Conservation (phyloP, 64 coral and sea anemone species). For the Exaiptasia diaphana region DNA sequence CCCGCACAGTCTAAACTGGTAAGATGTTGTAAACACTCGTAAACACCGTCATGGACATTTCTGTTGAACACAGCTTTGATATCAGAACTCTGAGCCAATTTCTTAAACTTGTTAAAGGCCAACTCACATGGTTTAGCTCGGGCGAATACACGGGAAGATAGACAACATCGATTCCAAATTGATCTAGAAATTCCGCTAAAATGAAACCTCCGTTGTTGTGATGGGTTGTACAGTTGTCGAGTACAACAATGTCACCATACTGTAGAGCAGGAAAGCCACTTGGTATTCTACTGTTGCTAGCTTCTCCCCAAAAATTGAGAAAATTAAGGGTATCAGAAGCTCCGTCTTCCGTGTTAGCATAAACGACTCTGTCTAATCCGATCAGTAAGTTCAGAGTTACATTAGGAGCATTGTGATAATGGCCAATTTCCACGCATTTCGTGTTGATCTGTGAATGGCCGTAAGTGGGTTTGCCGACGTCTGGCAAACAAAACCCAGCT, state of each 20-base stretch:
- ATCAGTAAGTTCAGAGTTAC: background rate
- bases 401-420: background rate
- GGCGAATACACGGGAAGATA: constrained; percentile 13
- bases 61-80: too few species aligned
- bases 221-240: background rate
- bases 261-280: background rate
- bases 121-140: too few species aligned
- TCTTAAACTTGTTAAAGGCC: too few species aligned
- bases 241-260: background rate
- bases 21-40: too few species aligned
- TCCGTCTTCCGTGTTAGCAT: constrained; percentile 13
- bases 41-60: too few species aligned
- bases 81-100: too few species aligned
- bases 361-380: constrained; percentile 7
- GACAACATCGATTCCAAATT: background rate
- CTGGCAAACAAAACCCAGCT: too few species aligned
- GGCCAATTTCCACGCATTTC: background rate
- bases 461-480: too few species aligned
- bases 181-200: background rate
- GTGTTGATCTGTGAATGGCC: background rate
- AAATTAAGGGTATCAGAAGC: background rate
- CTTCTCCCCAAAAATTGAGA: constrained; percentile 13
- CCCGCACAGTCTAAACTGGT: too few species aligned
- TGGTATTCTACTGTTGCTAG: background rate
- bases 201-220: background rate